Evolutionary conservation across 2,888 invertebrate species (phyloP), one percentile per base, ranked within the genome.

Genomic region (Aleiodes testaceus): DNA sequence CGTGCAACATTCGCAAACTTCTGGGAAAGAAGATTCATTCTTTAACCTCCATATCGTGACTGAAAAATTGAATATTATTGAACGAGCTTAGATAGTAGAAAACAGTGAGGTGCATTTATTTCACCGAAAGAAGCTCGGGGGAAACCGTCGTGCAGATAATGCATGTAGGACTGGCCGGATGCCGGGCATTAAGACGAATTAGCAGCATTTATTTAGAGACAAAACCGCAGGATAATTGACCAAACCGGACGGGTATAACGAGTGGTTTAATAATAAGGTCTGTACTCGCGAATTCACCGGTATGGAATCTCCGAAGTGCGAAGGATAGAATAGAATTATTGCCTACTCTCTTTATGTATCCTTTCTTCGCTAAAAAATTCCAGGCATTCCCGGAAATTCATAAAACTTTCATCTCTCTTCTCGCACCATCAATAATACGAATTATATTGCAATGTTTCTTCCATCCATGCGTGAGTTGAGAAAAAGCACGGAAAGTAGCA

Each of bases 151-250:
- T 66, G 70, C 52, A 65, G 72, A 65, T 76, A 71, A 75, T 73
- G 45, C 72, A 72, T 52, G 65, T 66, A 70, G 65, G 66, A 64
- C 42, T 55, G 73, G 65, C 81, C 82, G 82, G 84, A 84, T 80
- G 82, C 80, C 78, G 78, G 76, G 79, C 78, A 81, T 84, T 81
- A 81, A 80, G 78, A 78, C 76, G 77, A 83, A 84, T 84, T 82
- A 84, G 79, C 79, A 79, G 80, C 82, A 79, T 80, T 83, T 80
- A 82, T 82, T 83, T 81, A 79, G 79, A 79, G 78, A 78, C 79
- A 81, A 83, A 82, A 82, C 77, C 72, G 69, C 68, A 76, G 76
- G 77, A 81, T 82, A 80, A 83, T 81, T 74, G 77, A 76, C 74
- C 71, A 74, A 59, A 68, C 65, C 77, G 67, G 66, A 69, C 53